phyloP scores from a whole-genome alignment of 2,113 vertebrate species.

The Ceyx melanurus region DNA sequence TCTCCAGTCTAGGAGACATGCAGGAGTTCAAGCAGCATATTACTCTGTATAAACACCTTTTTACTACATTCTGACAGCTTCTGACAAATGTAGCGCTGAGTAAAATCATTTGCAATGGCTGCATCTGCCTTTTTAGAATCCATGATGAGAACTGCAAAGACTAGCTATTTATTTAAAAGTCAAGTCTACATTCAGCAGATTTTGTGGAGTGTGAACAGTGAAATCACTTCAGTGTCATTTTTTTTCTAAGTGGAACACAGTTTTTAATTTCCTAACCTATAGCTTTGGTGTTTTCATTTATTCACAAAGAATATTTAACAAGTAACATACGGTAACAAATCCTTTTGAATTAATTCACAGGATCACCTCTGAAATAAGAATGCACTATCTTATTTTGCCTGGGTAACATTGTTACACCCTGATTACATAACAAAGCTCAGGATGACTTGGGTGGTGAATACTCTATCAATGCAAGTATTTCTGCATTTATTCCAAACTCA shows the following conservation, averaged over 20 bases:
- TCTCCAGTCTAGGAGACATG: neutral
- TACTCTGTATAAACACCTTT: slow-evolving; percentile 52
- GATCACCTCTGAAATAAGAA: slow-evolving; percentile 7
- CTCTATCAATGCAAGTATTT: neutral
- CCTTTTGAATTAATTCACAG: neutral
- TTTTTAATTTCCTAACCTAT: neutral
- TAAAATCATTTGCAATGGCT: slow-evolving; percentile 59
- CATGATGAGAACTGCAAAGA: slow-evolving; percentile 21
- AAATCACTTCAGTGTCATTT: neutral
- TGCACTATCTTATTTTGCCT: neutral
- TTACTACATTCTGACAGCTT: slow-evolving; percentile 56
- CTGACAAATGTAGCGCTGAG: slow-evolving; percentile 55
- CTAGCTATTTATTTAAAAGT: slow-evolving; percentile 55
- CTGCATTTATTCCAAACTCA: neutral
- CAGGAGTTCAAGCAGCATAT: slow-evolving; percentile 52
- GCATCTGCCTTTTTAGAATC: slow-evolving; percentile 57
- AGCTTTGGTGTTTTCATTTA: neutral
- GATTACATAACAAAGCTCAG: neutral
- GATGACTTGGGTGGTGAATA: neutral
- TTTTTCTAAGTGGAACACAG: neutral
- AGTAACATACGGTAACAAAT: neutral
- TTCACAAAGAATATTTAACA: neutral
- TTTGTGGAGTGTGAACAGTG: slow-evolving; percentile 38
- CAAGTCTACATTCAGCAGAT: neutral
- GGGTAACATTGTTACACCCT: neutral